These are phyloP conservation scores for Spatulosminthurus flaviceps DNA, from an alignment of 2,888 invertebrate genomes.

Conservation along the genomic window DNA sequence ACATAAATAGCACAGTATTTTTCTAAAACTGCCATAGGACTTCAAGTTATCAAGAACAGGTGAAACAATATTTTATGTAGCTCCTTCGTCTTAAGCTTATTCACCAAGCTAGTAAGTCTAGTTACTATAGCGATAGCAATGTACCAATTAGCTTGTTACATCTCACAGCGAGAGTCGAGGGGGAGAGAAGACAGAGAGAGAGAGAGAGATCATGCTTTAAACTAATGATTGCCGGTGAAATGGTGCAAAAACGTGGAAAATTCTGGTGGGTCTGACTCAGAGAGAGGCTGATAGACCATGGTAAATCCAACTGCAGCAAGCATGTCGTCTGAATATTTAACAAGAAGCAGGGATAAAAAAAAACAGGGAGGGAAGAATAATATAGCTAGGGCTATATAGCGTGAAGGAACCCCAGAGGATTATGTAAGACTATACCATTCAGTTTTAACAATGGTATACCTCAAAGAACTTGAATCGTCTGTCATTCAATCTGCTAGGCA, in stretches of 20 bases:
- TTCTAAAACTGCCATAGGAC: no score
- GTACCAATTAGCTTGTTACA: no score
- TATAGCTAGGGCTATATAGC: neutral
- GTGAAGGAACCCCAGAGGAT: neutral
- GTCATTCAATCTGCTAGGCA: neutral
- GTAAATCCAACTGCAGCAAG: neutral
- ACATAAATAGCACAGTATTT: no score
- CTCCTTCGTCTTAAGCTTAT: no score
- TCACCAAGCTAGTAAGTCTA: no score
- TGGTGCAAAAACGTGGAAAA: conserved; percentile 18
- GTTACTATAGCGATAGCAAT: no score
- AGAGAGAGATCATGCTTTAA: neutral
- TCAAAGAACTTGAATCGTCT: neutral
- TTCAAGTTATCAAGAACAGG: no score
- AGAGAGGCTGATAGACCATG: neutral
- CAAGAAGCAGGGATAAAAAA: neutral
- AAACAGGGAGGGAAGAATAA: neutral
- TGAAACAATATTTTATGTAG: no score
- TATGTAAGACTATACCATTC: neutral
- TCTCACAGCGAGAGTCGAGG: no score
- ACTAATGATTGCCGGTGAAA: conserved; percentile 13
- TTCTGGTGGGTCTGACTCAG: neutral
- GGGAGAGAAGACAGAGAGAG: no score
- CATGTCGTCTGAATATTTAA: conserved; percentile 13
- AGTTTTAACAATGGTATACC: neutral